phyloP scores from a whole-genome alignment of 1,140 invertebrate species.

The Penaeus indicus region DNA sequence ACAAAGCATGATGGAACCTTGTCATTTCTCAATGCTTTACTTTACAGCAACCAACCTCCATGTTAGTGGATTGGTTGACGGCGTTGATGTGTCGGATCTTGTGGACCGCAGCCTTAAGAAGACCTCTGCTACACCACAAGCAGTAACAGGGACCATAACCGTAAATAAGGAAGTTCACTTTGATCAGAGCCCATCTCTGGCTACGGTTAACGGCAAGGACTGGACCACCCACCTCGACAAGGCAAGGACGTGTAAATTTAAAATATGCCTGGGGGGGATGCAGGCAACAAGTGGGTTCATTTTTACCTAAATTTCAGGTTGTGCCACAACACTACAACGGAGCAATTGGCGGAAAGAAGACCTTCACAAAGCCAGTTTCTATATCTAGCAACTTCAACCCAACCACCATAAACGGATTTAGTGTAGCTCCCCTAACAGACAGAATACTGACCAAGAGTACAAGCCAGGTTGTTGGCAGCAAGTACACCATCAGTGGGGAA shows the following conservation, averaged over 20 bases:
- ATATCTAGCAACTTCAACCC: conserved; percentile 1
- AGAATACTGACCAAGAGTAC: conserved; percentile 1
- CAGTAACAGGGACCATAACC: neutral
- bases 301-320: neutral
- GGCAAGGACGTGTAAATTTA: neutral
- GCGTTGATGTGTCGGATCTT: conserved; percentile 6
- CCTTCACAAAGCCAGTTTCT: neutral
- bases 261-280: no score
- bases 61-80: conserved; percentile 44
- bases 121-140: conserved; percentile 3
- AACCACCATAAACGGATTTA: neutral
- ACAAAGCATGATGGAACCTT: neutral
- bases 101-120: conserved; percentile 29
- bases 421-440: neutral
- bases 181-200: neutral
- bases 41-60: conserved; percentile 32
- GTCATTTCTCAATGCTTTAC: neutral
- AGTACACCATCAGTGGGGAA: conserved; percentile 7
- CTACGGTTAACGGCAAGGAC: conserved; percentile 24
- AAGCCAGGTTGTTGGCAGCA: neutral
- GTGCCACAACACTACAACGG: neutral
- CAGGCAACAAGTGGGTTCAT: no score
- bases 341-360: neutral
- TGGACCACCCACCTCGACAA: conserved; percentile 36
- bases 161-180: conserved; percentile 25